Evolutionary conservation across 2,888 invertebrate species (phyloP), one percentile per base, ranked within the genome.

Genomic region (Brachyptera putata): DNA sequence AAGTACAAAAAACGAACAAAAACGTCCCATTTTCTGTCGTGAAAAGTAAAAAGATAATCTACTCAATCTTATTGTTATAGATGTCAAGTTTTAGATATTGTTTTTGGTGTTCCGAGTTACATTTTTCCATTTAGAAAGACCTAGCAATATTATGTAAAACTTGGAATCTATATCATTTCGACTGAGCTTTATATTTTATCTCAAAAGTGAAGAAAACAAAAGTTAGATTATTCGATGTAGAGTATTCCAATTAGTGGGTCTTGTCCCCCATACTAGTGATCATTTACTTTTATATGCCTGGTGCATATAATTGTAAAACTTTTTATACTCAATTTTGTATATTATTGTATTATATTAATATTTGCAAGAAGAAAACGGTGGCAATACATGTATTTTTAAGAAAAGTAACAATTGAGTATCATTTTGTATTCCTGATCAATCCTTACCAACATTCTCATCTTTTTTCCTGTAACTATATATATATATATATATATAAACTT

Each of bases 351-450:
- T 63, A 57, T 58, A 55, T 26, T 48, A 49, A 37, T 56, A 58
- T 63, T 63, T 63, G 63, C 63, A n/a, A n/a, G n/a, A 63, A 63
- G 61, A 61, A 63, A 63, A 63, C 63, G 63, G 63, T 63, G 63
- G 63, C 63, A 63, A 63, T 63, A 63, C 61, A 63, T 62, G 62
- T 62, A 57, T 62, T 57, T 30, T 46, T 57, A 26, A 50, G 24
- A 50, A 50, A 50, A 50, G 16, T 24, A 50, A 2, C 4, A 2
- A 21, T 1, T 48, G 48, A 24, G 21, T 48, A 14, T 48, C 18
- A 16, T 46, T 22, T 46, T n/a, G n/a, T n/a, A n/a, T n/a, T n/a
- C n/a, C n/a, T n/a, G n/a, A n/a, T n/a, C n/a, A n/a, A n/a, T n/a
- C n/a, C n/a, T n/a, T n/a, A n/a, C n/a, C n/a, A n/a, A n/a, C n/a